A percentile compares a stretch with the other conserved stretches of the same genome.
phyloP scores from a whole-genome alignment of 2,888 invertebrate genomes.

The Drepana falcataria region DNA sequence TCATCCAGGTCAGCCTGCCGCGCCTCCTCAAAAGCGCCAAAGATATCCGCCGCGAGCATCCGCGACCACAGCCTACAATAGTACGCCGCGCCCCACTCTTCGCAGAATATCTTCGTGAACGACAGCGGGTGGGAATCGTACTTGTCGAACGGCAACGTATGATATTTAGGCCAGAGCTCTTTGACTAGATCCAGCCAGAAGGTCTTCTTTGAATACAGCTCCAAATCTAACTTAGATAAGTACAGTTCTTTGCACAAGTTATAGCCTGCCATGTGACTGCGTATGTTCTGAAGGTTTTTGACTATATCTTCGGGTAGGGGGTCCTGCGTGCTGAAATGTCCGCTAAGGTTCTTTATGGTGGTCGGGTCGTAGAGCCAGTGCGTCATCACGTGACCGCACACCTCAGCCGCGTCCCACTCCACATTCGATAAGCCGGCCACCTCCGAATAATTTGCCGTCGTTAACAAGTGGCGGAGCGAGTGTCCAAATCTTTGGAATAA shows the following conservation, averaged over 20 bases:
- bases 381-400: slow-evolving; percentile 89
- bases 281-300: slow-evolving; percentile 79
- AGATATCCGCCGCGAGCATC: slow-evolving; percentile 94
- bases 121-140: slow-evolving; percentile 92
- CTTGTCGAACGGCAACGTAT: slow-evolving; percentile 85
- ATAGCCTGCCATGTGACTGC: slow-evolving; percentile 87
- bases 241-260: slow-evolving; percentile 91
- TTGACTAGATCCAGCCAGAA: slow-evolving; percentile 91
- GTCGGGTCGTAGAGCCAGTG: slow-evolving; percentile 86
- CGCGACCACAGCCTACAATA: slow-evolving; percentile 91
- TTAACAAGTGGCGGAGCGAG: slow-evolving; percentile 90
- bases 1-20: slow-evolving; percentile 71
- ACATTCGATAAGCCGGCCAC: slow-evolving; percentile 91
- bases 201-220: slow-evolving; percentile 85
- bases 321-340: slow-evolving; percentile 86
- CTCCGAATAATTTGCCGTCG: slow-evolving; percentile 89
- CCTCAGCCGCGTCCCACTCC: slow-evolving; percentile 95
- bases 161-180: slow-evolving; percentile 89
- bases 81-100: slow-evolving; percentile 91
- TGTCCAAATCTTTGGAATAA: slow-evolving; percentile 94
- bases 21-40: slow-evolving; percentile 89
- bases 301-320: slow-evolving; percentile 83
- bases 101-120: slow-evolving; percentile 89
- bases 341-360: slow-evolving; percentile 81
- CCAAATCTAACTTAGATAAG: slow-evolving; percentile 88